phyloP scores from a whole-genome alignment of 2,113 vertebrate species.

The Aptenodytes forsteri region DNA sequence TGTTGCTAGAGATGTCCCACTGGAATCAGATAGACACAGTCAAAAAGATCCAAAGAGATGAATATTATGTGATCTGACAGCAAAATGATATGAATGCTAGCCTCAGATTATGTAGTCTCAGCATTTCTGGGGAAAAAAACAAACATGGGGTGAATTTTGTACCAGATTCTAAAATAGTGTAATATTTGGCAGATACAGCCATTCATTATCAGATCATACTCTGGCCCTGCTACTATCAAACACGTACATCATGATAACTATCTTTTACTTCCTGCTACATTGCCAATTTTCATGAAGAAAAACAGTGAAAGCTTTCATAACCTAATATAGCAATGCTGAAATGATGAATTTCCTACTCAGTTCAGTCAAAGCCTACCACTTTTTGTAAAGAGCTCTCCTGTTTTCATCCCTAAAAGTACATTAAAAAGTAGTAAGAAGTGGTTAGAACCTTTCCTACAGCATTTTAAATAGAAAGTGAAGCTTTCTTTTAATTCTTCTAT shows the following conservation, averaged over 20 bases:
- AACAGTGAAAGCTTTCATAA: neutral
- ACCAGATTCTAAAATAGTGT: neutral
- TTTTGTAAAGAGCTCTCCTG: neutral
- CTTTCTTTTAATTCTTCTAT: neutral
- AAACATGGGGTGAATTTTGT: neutral
- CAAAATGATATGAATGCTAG: neutral
- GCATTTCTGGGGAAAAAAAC: neutral
- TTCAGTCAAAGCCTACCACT: neutral
- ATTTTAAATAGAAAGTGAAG: neutral
- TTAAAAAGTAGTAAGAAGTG: neutral
- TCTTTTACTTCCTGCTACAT: neutral
- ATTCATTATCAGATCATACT: neutral
- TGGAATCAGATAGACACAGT: neutral
- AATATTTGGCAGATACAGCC: neutral
- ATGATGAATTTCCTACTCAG: neutral
- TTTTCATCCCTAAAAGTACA: neutral
- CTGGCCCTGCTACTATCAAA: neutral
- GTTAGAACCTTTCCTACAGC: neutral
- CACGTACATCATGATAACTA: rapidly evolving
- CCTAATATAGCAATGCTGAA: neutral
- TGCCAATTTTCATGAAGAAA: neutral
- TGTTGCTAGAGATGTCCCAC: neutral
- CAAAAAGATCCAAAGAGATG: neutral
- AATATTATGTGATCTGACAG: neutral
- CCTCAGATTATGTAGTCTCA: neutral